These are phyloP conservation scores for Diaphora mendica DNA, from an alignment of 2,888 invertebrate species.

Conservation along the genomic window DNA sequence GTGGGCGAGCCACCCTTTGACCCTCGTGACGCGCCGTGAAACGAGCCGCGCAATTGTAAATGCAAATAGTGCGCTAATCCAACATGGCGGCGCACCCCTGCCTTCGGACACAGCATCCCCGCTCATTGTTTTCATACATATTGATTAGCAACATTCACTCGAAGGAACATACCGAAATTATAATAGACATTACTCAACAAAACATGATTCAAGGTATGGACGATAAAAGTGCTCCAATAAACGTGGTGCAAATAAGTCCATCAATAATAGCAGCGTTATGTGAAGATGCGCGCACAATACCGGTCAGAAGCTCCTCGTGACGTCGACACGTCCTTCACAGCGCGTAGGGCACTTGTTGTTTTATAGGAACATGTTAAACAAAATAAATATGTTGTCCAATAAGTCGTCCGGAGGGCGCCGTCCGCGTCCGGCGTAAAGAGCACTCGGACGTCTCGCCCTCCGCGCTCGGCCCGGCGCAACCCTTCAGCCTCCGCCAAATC, in stretches of 20 bases:
- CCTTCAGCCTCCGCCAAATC: slow-evolving; percentile 53
- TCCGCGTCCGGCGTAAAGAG: slow-evolving; percentile 8
- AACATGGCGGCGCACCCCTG: slow-evolving; percentile 60
- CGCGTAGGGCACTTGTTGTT: slow-evolving; percentile 14
- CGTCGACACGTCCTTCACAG: slow-evolving; percentile 4
- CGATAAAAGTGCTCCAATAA: not conserved
- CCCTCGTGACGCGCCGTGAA: slow-evolving; percentile 40
- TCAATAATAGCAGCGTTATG: not conserved
- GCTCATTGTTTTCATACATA: slow-evolving; percentile 19
- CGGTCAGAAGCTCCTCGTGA: not conserved
- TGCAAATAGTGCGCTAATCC: slow-evolving; percentile 75
- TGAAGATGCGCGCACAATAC: not conserved
- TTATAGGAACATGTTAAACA: slow-evolving; percentile 36
- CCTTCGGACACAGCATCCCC: slow-evolving; percentile 18
- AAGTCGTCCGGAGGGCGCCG: slow-evolving; percentile 15
- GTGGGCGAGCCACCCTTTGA: slow-evolving; percentile 15
- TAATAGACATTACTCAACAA: not conserved
- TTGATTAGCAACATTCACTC: slow-evolving; percentile 16
- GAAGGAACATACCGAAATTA: not conserved
- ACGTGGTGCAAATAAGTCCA: not conserved
- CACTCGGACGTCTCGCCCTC: slow-evolving; percentile 12
- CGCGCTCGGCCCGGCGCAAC: slow-evolving; percentile 32
- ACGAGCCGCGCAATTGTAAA: slow-evolving; percentile 62
- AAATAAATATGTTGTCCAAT: slow-evolving; percentile 50
- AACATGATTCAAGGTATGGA: not conserved